Base-by-base conservation (phyloP, 1,140 invertebrate species). In the Atta colombica region DNA sequence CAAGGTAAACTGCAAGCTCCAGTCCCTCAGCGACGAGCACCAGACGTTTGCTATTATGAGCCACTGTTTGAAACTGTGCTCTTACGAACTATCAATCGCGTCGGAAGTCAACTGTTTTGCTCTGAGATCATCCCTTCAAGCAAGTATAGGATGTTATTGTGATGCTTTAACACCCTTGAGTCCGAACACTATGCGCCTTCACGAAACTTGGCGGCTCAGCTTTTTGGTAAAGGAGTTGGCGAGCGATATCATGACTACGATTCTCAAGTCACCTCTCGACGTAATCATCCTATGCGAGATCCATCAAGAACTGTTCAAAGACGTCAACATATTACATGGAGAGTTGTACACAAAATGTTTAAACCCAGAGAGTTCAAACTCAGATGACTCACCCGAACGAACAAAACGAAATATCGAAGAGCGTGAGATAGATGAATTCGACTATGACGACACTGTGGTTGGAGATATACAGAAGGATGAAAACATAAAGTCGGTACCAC, bases 41-140 rank as follows among this genome's bases (percentile, higher is more conserved):
- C 90, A 88, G 87, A 81, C 82, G 68, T 85, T 81, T 87, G 60
- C 72, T 81, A 86, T 93, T 85, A 21, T 35, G 63, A 72, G 68
- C 77, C 85, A 91, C 72, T 89, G 85, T 35, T 14, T 89, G 75
- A 77, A 49, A 55, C 77, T 89, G 88, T 90, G 85, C 18, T n/a
- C 45, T 25, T 0, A 0, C 0, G 45, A 35, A 10, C 3, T 55
- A 2, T 39, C 45, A 61, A 28, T 75, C 21, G 3, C 8, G 10
- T 78, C 18, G 7, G 21, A 55, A 1, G 12, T 35, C n/a, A 75
- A 14, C 49, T 90, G 89, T 63, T 85, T 60, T 12, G 53, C 7
- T 49, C 28, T 89, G 60, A 78, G 85, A 31, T 18, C 71, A n/a
- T 28, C 60, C 7, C 45, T 90, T 10, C 31, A 51, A 51, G 3